A percentile compares a stretch with the other conserved stretches of the same genome.
phyloP scores from a whole-genome alignment of 2,113 vertebrate genomes.

The Sylvilagus bachmani region DNA sequence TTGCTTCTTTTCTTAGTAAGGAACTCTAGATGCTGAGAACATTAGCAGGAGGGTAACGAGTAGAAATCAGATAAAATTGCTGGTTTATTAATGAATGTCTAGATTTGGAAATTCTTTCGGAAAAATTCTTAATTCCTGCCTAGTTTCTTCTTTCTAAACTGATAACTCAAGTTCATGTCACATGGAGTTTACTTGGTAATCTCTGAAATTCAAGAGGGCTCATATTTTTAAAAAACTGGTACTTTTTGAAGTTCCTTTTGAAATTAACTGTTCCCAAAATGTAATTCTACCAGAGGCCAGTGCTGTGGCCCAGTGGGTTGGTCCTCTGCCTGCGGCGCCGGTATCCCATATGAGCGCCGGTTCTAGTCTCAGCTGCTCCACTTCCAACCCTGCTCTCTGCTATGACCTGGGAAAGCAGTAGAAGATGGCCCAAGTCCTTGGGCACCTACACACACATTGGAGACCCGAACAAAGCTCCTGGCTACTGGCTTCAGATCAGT shows the following conservation, averaged over 20 bases:
- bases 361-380: no score
- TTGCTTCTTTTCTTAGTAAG: neutral
- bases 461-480: no score
- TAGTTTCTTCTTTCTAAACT: neutral
- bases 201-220: neutral
- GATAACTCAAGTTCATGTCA: neutral
- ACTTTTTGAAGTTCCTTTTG: neutral
- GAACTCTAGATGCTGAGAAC: neutral
- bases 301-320: neutral
- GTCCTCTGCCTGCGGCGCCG: neutral
- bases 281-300: no score
- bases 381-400: no score
- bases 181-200: neutral
- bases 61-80: neutral
- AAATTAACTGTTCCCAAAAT: neutral
- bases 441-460: no score
- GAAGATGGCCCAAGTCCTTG: no score
- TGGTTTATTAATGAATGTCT: constrained; percentile 23
- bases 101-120: neutral
- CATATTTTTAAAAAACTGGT: neutral
- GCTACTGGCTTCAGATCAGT: no score
- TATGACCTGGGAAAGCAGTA: no score
- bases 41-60: neutral
- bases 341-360: no score
- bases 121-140: constrained; percentile 23